phyloP scores from a whole-genome alignment of 2,888 invertebrate species.

The Colostygia pectinataria region DNA sequence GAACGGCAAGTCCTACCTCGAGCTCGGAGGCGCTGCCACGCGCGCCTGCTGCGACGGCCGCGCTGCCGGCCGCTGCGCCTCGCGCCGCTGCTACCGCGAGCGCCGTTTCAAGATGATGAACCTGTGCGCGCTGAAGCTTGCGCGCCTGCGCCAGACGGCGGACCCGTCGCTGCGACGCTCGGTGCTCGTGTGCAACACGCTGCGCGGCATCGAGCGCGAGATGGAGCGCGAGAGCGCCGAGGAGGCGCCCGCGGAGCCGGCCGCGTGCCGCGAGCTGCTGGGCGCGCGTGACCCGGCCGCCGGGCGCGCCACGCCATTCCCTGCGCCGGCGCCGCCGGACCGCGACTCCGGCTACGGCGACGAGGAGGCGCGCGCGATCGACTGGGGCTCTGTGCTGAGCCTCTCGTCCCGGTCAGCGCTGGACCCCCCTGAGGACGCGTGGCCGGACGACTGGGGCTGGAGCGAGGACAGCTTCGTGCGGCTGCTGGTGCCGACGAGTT shows the following conservation, averaged over 20 bases:
- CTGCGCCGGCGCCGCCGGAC: conserved; percentile 81
- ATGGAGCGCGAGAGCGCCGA: conserved; percentile 88
- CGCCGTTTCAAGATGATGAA: conserved; percentile 94
- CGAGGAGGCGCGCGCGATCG: conserved; percentile 91
- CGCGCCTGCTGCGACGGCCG: conserved; percentile 90
- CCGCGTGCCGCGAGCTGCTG: conserved; percentile 83
- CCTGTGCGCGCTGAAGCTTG: conserved; percentile 95
- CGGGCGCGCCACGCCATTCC: conserved; percentile 88
- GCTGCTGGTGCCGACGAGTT: conserved; percentile 87
- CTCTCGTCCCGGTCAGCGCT: conserved; percentile 93
- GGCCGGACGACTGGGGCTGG: conserved; percentile 85
- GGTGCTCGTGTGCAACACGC: conserved; percentile 96
- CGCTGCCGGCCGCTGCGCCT: conserved; percentile 89
- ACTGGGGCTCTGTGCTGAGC: conserved; percentile 95
- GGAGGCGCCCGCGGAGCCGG: conserved; percentile 77
- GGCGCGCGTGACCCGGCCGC: conserved; percentile 68
- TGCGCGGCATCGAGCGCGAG: conserved; percentile 94
- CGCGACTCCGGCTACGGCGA: conserved; percentile 91
- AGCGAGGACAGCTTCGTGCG: conserved; percentile 88
- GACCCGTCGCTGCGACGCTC: conserved; percentile 95
- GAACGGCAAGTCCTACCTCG: conserved; percentile 95
- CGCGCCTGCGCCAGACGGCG: conserved; percentile 92
- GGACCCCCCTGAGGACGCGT: conserved; percentile 91
- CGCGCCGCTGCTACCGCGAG: conserved; percentile 92
- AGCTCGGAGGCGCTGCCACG: conserved; percentile 91